Percentiles rank a stretch among this genome's conserved stretches.
Evolutionary conservation across 2,113 vertebrate species (phyloP).

Genomic region (Paraplagusia blochii): DNA sequence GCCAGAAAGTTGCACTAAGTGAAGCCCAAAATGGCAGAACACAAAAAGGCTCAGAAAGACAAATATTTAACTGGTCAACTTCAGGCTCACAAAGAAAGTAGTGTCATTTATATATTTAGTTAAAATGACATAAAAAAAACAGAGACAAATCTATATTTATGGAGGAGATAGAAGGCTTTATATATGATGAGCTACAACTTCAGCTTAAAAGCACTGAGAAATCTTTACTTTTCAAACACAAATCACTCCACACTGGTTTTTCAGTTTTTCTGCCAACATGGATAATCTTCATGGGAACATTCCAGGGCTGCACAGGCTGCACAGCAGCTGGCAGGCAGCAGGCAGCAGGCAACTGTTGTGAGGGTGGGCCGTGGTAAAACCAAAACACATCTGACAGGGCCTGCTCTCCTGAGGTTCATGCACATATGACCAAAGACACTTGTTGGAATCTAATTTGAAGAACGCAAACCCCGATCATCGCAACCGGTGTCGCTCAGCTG

Average conservation of each 20-base stretch:
- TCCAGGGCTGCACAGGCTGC: conserved; percentile 57
- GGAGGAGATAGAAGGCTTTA: too few relatives aligned
- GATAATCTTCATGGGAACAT: conserved; percentile 62
- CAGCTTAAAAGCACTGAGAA: too few relatives aligned
- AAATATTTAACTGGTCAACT: conserved; percentile 57
- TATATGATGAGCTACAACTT: too few relatives aligned
- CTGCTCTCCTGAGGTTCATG: conserved; percentile 22
- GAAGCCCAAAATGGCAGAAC: conserved; percentile 47
- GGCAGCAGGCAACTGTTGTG: conserved; percentile 53
- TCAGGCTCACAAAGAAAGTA: conserved; percentile 20
- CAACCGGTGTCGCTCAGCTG: too few relatives aligned
- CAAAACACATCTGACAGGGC: conserved; percentile 42
- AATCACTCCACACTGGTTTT: not conserved
- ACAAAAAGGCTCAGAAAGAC: conserved; percentile 47
- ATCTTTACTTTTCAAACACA: too few relatives aligned
- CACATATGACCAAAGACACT: not conserved
- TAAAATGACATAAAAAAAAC: too few relatives aligned
- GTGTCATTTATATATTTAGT: not conserved
- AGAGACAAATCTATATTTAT: not conserved
- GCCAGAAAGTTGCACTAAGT: too few relatives aligned
- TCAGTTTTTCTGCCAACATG: not conserved
- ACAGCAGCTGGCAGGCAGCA: conserved; percentile 63
- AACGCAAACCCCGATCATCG: too few relatives aligned
- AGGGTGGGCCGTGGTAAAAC: conserved; percentile 37
- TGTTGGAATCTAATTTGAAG: too few relatives aligned